Evolutionary conservation across 2,888 invertebrate genomes (phyloP), one percentile per base, ranked within the genome.

Genomic region (Amiota communis): DNA sequence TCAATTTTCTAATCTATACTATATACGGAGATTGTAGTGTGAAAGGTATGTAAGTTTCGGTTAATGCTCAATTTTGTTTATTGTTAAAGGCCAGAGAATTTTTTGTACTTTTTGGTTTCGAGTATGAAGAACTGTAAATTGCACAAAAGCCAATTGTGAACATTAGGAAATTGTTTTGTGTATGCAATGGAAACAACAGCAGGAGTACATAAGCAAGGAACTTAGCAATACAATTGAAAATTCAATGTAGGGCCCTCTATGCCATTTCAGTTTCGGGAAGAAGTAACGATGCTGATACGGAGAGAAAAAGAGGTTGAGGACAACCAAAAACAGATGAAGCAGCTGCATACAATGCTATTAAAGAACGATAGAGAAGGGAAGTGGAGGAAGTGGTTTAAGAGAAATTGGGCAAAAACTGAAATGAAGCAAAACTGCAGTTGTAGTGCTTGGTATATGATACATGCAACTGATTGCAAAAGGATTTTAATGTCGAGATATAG

Each of bases 391-490:
- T 17, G 10, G 17, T 59, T 59, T 56, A 56, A 15, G 53, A 4
- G 6, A 53, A 53, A 53, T 15, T 13, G 15, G 53, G 10, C 53
- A 53, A 53, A 12, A 53, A 53, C 53, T n/a, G n/a, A 53, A 53
- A 53, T n/a, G n/a, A 53, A 61, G 13, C 23, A 36, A 36, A 63
- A 17, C 12, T 63, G 63, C 63, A 36, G 63, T 64, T 9, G 64
- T 80, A 79, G 15, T 17, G 59, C 23, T 59, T 63, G 63, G 63
- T 49, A n/a, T 36, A 20, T 48, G 65, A 65, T 65, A 79, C 80
- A 85, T 85, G 82, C 82, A 83, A 81, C 83, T 85, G 83, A 83
- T 83, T 85, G 85, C 83, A 79, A 83, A n/a, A 76, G 79, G 82
- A 85, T 82, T 83, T 85, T 85, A 80, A 80, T 79, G 85, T 46